Evolutionary conservation across 2,113 vertebrate genomes (phyloP), one percentile per base, ranked within the genome.

Genomic region (Prunella fulvescens): DNA sequence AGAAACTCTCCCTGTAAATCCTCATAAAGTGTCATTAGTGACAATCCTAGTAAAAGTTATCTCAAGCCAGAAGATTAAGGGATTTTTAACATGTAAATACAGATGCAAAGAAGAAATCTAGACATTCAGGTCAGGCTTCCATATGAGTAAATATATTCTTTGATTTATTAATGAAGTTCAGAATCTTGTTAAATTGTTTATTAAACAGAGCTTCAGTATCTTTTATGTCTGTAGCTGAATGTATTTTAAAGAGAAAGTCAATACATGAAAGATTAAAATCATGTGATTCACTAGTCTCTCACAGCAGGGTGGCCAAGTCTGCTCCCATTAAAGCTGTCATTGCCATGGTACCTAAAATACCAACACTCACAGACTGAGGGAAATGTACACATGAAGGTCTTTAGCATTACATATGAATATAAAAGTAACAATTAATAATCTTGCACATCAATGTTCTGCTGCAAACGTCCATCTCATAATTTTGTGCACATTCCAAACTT

Each of bases 131-230:
- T 87, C 74, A 91, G 70, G 62, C 65, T 86, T 80, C 79, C 42
- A 33, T 92, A 65, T 89, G 90, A 96, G 89, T 94, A 97, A 96
- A 96, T 93, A 84, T 61, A 93, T 72, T 82, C 73, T 70, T 97
- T 95, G 83, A 96, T 97, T 97, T 96, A 96, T 97, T 97, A 94
- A 95, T 88, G 61, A 96, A 91, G 90, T 92, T 96, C 93, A 87
- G 90, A 96, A 86, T 92, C 73, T 66, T 90, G 91, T 90, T 92
- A 91, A 96, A 95, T 73, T 94, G 93, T 94, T 97, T 95, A 93
- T 88, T 95, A 95, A 97, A 94, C 31, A 76, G 42, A 96, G 65
- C 76, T 83, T 89, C 62, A 74, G 11, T 88, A 51, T 74, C 76
- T 94, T 88, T 88, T 92, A 25, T 89, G 81, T 88, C 85, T 77